These are phyloP conservation scores for Thaumatotibia leucotreta DNA, from an alignment of 1,140 invertebrate genomes.

Conservation along the genomic window DNA sequence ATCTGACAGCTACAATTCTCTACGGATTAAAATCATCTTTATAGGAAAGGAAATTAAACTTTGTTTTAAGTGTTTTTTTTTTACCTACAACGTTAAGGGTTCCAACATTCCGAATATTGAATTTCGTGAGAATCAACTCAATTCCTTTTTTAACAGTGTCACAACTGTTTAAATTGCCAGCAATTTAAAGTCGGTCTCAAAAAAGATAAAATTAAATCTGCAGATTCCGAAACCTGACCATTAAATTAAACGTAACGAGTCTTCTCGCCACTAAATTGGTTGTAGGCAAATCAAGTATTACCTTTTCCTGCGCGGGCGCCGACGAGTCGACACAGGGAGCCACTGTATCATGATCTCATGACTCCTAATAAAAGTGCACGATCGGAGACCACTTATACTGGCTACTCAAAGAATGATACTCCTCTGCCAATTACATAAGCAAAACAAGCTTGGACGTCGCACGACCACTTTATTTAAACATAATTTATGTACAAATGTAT, in stretches of 20 bases:
- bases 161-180: neutral
- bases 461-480: slow-evolving; percentile 45
- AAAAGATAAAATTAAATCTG: neutral
- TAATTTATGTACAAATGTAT: slow-evolving; percentile 60
- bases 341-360: neutral
- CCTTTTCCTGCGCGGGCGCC: neutral
- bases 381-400: neutral
- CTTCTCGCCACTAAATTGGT: neutral
- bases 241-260: neutral
- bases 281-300: neutral
- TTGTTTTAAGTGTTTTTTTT: no score
- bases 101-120: no score
- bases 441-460: slow-evolving; percentile 32
- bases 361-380: neutral
- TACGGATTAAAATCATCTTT: no score
- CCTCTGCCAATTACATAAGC: slow-evolving; percentile 27
- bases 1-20: no score
- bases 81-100: no score
- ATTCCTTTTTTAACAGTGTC: no score
- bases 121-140: no score
- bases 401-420: neutral
- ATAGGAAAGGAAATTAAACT: no score
- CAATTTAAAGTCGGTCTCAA: neutral
- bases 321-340: neutral
- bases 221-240: neutral